These are phyloP conservation scores for Vulpes ferrilata DNA, from an alignment of 2,113 vertebrate genomes.

Conservation along the genomic window DNA sequence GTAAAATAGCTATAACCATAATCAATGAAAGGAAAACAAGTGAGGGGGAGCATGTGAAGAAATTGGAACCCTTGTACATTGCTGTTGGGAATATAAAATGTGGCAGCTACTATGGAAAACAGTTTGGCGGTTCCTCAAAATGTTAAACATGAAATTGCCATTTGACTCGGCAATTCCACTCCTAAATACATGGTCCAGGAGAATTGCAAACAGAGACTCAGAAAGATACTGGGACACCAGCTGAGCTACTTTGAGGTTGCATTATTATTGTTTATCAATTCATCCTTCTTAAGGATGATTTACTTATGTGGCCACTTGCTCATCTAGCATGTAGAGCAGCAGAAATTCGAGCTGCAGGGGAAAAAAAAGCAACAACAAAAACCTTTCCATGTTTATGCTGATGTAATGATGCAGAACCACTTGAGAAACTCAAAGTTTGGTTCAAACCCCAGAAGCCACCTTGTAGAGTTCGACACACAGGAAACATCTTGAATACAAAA, in stretches of 20 bases:
- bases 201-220: not conserved
- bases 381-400: not conserved
- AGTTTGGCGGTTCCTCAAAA: not conserved
- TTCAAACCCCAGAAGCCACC: not conserved
- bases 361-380: not conserved
- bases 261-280: not conserved
- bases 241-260: not conserved
- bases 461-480: not conserved
- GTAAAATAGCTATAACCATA: not conserved
- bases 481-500: not conserved
- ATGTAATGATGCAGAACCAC: not conserved
- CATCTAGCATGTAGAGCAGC: not conserved
- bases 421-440: not conserved
- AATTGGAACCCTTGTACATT: not conserved
- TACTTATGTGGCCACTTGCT: not conserved
- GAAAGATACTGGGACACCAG: not conserved
- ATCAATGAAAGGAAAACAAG: not conserved
- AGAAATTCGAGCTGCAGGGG: not conserved
- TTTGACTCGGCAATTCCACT: not conserved
- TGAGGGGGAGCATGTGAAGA: not conserved
- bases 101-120: not conserved
- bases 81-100: not conserved
- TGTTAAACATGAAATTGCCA: not conserved
- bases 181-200: fast-evolving
- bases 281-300: not conserved